Conservation (phyloP, 2,888 invertebrate species). For the Callosobruchus maculatus region DNA sequence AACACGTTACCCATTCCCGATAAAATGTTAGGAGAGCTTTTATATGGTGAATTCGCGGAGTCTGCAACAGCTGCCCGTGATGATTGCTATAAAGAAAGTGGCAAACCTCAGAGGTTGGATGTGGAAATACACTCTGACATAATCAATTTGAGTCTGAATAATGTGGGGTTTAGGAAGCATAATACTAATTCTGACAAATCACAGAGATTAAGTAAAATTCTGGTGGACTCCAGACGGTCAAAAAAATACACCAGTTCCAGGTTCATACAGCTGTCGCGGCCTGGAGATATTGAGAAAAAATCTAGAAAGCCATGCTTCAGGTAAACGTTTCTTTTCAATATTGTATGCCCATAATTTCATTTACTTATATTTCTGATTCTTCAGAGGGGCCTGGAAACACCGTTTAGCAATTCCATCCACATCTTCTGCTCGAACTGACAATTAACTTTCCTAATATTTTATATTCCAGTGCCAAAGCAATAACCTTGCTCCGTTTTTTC, state of each 20-base stretch:
- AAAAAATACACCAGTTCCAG: conserved; percentile 51
- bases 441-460: too few species aligned
- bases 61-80: conserved; percentile 38
- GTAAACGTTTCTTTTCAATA: not conserved
- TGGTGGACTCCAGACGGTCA: conserved; percentile 33
- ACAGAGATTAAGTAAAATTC: conserved; percentile 46
- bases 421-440: too few species aligned
- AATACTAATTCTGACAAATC: conserved; percentile 61
- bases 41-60: conserved; percentile 45
- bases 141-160: conserved; percentile 25
- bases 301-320: not conserved
- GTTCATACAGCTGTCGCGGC: conserved; percentile 40
- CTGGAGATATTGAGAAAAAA: conserved; percentile 1
- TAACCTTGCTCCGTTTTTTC: too few species aligned
- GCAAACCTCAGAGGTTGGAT: conserved; percentile 57
- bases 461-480: too few species aligned
- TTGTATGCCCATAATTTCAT: too few species aligned
- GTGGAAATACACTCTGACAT: conserved; percentile 26
- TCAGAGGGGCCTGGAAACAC: too few species aligned
- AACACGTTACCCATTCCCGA: conserved; percentile 53
- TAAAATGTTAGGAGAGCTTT: conserved; percentile 53
- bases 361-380: too few species aligned
- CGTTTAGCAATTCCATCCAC: too few species aligned
- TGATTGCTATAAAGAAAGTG: conserved; percentile 37
- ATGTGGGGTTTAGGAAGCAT: conserved; percentile 50